These are phyloP conservation scores for Hoplodrina ambigua DNA, from an alignment of 2,888 invertebrate species.

Conservation along the genomic window DNA sequence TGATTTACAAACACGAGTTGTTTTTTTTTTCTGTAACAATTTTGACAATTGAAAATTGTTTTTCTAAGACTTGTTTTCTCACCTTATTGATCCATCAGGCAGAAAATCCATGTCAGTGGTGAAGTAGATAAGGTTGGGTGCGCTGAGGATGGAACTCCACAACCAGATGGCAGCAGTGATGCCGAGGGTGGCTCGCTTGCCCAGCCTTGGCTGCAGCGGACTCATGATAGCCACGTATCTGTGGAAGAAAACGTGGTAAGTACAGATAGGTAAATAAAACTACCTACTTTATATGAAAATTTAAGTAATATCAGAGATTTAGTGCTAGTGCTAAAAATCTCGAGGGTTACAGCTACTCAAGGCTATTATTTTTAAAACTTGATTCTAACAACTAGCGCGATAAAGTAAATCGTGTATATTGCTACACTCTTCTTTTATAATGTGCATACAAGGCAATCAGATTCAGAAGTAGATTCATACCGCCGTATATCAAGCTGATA, in stretches of 20 bases:
- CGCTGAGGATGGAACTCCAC: slow-evolving; percentile 94
- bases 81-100: slow-evolving; percentile 82
- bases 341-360: neutral
- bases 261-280: neutral
- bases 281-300: slow-evolving; percentile 21
- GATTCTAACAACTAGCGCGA: slow-evolving; percentile 31
- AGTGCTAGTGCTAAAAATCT: slow-evolving; percentile 3
- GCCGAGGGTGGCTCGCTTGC: slow-evolving; percentile 95
- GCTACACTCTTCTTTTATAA: slow-evolving; percentile 1
- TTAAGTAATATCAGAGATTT: neutral
- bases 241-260: slow-evolving; percentile 59
- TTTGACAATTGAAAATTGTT: neutral
- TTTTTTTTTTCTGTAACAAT: no score
- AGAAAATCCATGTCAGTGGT: slow-evolving; percentile 92
- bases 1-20: slow-evolving; percentile 7
- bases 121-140: slow-evolving; percentile 96
- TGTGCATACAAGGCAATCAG: neutral
- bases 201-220: slow-evolving; percentile 96
- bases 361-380: slow-evolving; percentile 50
- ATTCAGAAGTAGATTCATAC: neutral
- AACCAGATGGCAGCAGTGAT: slow-evolving; percentile 96
- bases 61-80: no score
- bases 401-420: slow-evolving; percentile 25
- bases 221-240: slow-evolving; percentile 99
- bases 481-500: no score